Conservation (phyloP, 2,113 vertebrate species). For the Piaya cayana region DNA sequence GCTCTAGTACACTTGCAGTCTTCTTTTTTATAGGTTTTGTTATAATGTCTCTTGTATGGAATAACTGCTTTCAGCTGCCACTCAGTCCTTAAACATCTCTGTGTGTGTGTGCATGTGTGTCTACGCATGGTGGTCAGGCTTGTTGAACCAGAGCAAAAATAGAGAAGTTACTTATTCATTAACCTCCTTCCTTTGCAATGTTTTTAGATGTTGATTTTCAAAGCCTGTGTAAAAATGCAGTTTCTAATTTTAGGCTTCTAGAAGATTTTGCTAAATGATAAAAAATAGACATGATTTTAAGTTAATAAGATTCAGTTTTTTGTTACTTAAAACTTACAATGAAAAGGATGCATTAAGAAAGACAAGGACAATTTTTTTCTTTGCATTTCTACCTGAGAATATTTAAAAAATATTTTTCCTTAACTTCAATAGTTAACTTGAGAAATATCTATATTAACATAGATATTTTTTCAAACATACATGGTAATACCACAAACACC, state of each 20-base stretch:
- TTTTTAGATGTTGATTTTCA: slow-evolving; percentile 4
- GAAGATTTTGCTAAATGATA: not conserved
- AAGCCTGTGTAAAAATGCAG: not conserved
- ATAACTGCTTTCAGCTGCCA: not conserved
- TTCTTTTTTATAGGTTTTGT: slow-evolving; percentile 35
- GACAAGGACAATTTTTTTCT: not conserved
- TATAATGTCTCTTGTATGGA: not conserved
- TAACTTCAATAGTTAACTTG: not conserved
- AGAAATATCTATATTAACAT: not conserved
- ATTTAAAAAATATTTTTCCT: not conserved
- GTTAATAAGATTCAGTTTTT: not conserved
- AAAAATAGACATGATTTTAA: not conserved
- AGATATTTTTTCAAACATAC: not conserved
- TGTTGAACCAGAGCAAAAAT: not conserved
- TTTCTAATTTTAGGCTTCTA: not conserved
- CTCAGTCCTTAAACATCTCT: not conserved
- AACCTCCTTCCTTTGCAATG: not conserved
- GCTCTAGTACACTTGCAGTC: not conserved
- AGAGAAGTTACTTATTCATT: not conserved
- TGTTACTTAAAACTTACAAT: not conserved
- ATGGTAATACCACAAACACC: not conserved
- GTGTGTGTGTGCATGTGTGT: rapidly evolving
- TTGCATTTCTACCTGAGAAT: not conserved
- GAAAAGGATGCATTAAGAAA: not conserved
- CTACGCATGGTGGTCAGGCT: not conserved